These are phyloP conservation scores for Drosophila quasianomalipes DNA, from an alignment of 2,888 invertebrate genomes.

Conservation along the genomic window DNA sequence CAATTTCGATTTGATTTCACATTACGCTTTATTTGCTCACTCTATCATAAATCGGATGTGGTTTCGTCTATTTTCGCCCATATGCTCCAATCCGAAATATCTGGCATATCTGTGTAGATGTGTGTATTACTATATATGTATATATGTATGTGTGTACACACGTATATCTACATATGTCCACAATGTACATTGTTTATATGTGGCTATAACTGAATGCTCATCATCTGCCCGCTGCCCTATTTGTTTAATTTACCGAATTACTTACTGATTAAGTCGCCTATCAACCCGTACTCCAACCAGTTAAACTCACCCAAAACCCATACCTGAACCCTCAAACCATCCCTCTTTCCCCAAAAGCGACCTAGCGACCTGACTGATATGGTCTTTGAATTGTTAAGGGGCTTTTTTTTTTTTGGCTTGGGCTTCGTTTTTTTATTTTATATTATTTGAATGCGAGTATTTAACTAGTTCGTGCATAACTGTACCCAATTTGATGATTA, in stretches of 20 bases:
- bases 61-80: conserved; percentile 47
- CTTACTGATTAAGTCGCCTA: conserved; percentile 63
- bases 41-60: conserved; percentile 59
- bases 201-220: conserved; percentile 32
- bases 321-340: conserved; percentile 7
- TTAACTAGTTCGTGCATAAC: conserved; percentile 50
- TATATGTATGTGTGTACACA: neutral
- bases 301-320: conserved; percentile 2
- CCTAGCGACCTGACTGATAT: conserved; percentile 40
- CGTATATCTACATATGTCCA: neutral
- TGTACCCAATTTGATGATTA: conserved; percentile 48
- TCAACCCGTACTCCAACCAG: conserved; percentile 28
- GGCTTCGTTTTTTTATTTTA: conserved; percentile 14
- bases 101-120: conserved; percentile 23
- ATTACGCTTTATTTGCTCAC: conserved; percentile 60
- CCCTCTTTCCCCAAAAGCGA: conserved; percentile 8
- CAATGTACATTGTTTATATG: conserved; percentile 7
- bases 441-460: conserved; percentile 16
- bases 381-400: conserved; percentile 29
- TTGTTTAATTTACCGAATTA: conserved; percentile 78
- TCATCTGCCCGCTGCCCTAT: conserved; percentile 41
- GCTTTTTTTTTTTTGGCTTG: conserved; percentile 30
- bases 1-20: conserved; percentile 72
- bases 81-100: conserved; percentile 48
- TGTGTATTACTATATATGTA: neutral